A percentile compares a stretch with the other conserved stretches of the same genome.
Conservation (phyloP, 1,140 invertebrate species). For the Venturia canescens region DNA sequence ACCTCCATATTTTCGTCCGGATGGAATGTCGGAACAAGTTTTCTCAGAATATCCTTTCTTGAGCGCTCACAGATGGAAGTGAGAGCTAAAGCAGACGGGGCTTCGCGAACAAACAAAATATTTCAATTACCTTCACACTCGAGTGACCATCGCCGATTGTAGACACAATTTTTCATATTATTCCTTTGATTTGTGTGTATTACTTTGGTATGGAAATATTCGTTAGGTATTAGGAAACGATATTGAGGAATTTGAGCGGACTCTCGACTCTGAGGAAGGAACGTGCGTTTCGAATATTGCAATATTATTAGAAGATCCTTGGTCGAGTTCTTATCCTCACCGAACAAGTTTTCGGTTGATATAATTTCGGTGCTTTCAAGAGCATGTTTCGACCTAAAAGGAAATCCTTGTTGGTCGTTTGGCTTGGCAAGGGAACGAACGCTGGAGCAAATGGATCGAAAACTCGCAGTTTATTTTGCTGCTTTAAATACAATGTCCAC, state of each 20-base stretch:
- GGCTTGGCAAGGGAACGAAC: constrained; percentile 54
- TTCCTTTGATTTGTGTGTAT: no score
- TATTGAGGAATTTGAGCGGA: background rate
- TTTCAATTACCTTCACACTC: no score
- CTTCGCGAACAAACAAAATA: no score
- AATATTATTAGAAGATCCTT: background rate
- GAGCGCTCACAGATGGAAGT: no score
- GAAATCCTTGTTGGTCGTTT: constrained; percentile 64
- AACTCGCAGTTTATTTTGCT: background rate
- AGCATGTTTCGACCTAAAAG: constrained; percentile 58
- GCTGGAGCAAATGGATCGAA: constrained; percentile 41
- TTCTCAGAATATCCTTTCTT: no score
- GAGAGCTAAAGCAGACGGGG: no score
- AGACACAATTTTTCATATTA: no score
- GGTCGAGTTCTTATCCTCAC: constrained; percentile 11
- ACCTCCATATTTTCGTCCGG: no score
- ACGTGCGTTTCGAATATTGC: background rate
- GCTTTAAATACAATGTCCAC: background rate
- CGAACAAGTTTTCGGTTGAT: constrained; percentile 2
- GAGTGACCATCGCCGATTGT: no score
- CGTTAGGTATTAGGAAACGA: no score
- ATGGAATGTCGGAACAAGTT: no score
- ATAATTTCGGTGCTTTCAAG: constrained; percentile 30
- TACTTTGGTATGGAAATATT: no score
- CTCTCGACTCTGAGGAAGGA: background rate